phyloP scores from a whole-genome alignment of 2,797 vertebrate species.

The Coccyzus lansbergi region DNA sequence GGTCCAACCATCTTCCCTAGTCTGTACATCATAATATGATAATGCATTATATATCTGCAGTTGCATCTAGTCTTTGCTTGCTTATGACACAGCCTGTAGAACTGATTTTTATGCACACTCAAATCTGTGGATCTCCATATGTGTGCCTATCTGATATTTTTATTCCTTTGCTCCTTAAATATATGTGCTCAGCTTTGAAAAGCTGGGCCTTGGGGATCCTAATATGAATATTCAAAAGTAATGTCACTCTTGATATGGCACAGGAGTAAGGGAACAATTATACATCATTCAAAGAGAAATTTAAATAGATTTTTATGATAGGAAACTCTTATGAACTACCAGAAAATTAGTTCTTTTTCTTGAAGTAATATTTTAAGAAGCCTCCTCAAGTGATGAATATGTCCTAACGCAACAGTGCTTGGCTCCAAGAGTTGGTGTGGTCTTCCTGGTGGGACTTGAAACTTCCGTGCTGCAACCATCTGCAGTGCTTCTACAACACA shows the following conservation, averaged over 20 bases:
- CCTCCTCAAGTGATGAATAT: background rate
- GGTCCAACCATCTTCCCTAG: background rate
- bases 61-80: background rate
- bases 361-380: background rate
- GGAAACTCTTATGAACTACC: background rate
- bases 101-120: background rate
- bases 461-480: background rate
- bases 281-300: background rate
- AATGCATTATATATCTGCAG: background rate
- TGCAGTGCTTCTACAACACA: background rate
- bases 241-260: background rate
- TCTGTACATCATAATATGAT: background rate
- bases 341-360: background rate
- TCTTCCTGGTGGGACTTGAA: background rate
- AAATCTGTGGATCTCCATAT: background rate
- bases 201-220: background rate
- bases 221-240: background rate
- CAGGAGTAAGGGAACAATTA: background rate
- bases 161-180: background rate
- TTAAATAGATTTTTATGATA: constrained; percentile 1
- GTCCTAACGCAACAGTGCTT: background rate
- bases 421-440: background rate
- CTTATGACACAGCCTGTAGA: background rate
- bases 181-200: background rate
- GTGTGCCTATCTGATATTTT: background rate